phyloP scores from a whole-genome alignment of 2,797 vertebrate species.

The Danio jaintianensis region DNA sequence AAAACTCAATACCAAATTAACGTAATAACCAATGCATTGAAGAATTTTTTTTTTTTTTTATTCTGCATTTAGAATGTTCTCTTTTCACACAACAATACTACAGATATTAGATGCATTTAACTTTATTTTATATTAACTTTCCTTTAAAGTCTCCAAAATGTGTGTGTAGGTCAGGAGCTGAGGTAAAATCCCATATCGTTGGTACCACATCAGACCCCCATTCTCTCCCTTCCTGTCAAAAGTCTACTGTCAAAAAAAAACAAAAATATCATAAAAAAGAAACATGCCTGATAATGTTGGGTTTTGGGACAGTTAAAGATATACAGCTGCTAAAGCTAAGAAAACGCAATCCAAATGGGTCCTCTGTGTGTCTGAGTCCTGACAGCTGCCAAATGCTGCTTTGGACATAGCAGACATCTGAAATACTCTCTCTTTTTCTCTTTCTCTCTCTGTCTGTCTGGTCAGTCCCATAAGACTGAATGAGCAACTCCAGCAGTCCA shows the following conservation, averaged over 20 bases:
- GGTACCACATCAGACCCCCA: background rate
- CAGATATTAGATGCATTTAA: no score
- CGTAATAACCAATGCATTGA: background rate
- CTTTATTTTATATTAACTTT: no score
- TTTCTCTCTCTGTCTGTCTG: conserved; percentile 2
- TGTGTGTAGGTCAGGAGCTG: background rate
- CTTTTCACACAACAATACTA: no score
- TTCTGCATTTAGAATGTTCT: no score
- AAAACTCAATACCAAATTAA: background rate
- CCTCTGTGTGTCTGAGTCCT: conserved; percentile 24
- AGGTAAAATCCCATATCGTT: background rate
- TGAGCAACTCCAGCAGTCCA: conserved; percentile 23
- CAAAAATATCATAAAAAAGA: background rate
- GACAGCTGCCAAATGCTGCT: conserved; percentile 39
- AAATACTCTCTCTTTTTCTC: background rate
- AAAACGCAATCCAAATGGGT: conserved; percentile 33
- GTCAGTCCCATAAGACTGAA: conserved; percentile 9
- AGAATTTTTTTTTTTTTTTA: no score
- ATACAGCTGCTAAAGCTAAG: conserved; percentile 39
- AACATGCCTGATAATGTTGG: background rate
- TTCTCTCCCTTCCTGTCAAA: conserved; percentile 9
- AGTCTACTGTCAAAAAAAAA: background rate
- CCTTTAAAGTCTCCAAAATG: no score
- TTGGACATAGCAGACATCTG: conserved; percentile 29
- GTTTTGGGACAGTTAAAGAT: background rate